phyloP scores from a whole-genome alignment of 1,140 invertebrate genomes.

The Philaenus spumarius region DNA sequence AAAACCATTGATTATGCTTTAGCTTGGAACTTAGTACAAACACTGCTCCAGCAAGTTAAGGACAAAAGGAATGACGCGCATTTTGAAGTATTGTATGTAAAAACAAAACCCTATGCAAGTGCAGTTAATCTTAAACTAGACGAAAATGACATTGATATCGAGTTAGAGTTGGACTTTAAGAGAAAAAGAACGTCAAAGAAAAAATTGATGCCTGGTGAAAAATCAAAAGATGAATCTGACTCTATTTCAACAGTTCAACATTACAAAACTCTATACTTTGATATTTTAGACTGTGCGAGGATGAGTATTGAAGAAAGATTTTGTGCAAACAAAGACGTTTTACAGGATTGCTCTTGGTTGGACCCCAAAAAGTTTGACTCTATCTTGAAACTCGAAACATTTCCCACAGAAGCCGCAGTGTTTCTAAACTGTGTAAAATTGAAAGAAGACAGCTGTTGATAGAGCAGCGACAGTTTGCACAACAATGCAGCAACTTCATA shows the following conservation, averaged over 20 bases:
- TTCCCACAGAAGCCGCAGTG: slow-evolving; percentile 16
- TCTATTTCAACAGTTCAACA: no score
- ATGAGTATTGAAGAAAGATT: no score
- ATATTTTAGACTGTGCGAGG: slow-evolving; percentile 16
- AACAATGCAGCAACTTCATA: background rate
- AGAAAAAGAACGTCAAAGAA: slow-evolving; percentile 3
- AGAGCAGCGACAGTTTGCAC: slow-evolving; percentile 17
- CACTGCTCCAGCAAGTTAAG: slow-evolving; percentile 3
- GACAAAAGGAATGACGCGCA: slow-evolving; percentile 1
- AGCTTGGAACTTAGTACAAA: background rate
- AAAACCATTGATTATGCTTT: background rate
- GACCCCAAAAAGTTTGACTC: slow-evolving; percentile 17
- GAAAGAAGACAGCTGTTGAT: slow-evolving; percentile 17
- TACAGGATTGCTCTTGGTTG: slow-evolving; percentile 17
- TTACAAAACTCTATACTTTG: slow-evolving; percentile 9
- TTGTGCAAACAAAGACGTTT: slow-evolving; percentile 11
- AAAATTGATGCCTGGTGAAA: background rate
- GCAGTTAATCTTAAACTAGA: background rate
- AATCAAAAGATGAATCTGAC: slow-evolving; percentile 6
- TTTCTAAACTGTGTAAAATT: slow-evolving; percentile 23
- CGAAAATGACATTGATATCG: slow-evolving; percentile 1
- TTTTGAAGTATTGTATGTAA: slow-evolving; percentile 2
- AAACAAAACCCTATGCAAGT: slow-evolving; percentile 2
- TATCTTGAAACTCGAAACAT: slow-evolving; percentile 19
- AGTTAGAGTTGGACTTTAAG: slow-evolving; percentile 3